A percentile compares a stretch with the other conserved stretches of the same genome.
Conservation (phyloP, 2,113 vertebrate species). For the Caloenas nicobarica region DNA sequence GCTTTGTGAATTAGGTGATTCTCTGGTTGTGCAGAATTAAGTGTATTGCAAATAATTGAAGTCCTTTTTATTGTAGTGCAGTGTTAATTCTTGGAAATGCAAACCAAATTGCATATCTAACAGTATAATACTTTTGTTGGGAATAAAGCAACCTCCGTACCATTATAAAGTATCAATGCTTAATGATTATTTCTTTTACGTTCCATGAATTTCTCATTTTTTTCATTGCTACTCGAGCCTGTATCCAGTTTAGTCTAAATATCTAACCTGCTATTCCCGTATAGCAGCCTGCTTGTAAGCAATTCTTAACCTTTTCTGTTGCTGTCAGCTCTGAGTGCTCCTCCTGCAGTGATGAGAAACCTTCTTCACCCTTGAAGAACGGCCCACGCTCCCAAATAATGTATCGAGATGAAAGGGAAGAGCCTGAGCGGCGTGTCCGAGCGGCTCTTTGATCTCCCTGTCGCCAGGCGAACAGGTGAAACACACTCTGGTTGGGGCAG, state of each 20-base stretch:
- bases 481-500: constrained; percentile 52
- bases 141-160: not conserved
- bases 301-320: constrained; percentile 33
- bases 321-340: constrained; percentile 18
- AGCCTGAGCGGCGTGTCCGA: constrained; percentile 30
- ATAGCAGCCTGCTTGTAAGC: not conserved
- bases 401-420: constrained; percentile 68
- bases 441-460: constrained; percentile 66
- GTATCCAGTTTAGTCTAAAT: not conserved
- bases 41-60: not conserved
- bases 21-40: not conserved
- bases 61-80: not conserved
- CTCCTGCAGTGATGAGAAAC: constrained; percentile 58
- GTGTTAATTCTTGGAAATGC: not conserved
- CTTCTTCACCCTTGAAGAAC: constrained; percentile 27
- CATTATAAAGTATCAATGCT: not conserved
- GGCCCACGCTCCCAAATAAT: constrained; percentile 36
- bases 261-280: not conserved
- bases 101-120: not conserved
- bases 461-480: constrained; percentile 42
- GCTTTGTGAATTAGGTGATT: not conserved
- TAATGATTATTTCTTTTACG: not conserved
- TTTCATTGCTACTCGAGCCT: not conserved
- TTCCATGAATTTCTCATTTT: not conserved
- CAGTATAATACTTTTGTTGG: not conserved